phyloP scores from a whole-genome alignment of 2,888 invertebrate genomes.

The Pollenia griseotomentosa region DNA sequence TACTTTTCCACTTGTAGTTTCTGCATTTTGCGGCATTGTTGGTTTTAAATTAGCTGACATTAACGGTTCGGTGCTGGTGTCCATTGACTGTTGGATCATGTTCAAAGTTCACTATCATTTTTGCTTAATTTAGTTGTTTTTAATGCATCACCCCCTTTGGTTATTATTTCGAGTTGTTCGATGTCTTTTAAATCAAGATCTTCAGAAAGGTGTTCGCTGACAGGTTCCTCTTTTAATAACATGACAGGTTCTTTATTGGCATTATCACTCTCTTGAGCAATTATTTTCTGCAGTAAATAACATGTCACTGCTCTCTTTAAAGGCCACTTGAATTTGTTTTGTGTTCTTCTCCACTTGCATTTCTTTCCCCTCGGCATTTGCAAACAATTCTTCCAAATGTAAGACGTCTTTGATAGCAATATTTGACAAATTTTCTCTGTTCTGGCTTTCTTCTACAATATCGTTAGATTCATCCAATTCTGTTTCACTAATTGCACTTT shows the following conservation, averaged over 20 bases:
- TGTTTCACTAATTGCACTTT: not conserved
- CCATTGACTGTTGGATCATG: not conserved
- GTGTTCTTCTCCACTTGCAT: not conserved
- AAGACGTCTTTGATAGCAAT: not conserved
- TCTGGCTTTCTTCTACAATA: not conserved
- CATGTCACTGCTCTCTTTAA: not conserved
- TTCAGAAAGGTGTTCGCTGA: not conserved
- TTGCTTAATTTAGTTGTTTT: not conserved
- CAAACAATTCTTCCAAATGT: not conserved
- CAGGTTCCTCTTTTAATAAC: not conserved
- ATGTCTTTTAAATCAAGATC: not conserved
- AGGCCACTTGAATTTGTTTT: not conserved
- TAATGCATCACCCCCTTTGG: not conserved
- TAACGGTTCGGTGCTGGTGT: slow-evolving; percentile 14
- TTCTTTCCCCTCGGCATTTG: slow-evolving; percentile 1
- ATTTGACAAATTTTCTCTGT: not conserved
- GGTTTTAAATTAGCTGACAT: slow-evolving; percentile 36
- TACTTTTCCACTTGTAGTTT: slow-evolving; percentile 26
- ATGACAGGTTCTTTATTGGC: not conserved
- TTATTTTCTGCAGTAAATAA: too few species aligned
- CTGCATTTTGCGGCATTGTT: slow-evolving; percentile 10
- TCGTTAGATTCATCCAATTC: not conserved
- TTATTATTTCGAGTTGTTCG: slow-evolving; percentile 23
- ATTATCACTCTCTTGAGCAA: not conserved
- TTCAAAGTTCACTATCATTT: slow-evolving; percentile 21